phyloP scores from a whole-genome alignment of 2,113 vertebrate genomes.

The Chlorodrepanis virens region DNA sequence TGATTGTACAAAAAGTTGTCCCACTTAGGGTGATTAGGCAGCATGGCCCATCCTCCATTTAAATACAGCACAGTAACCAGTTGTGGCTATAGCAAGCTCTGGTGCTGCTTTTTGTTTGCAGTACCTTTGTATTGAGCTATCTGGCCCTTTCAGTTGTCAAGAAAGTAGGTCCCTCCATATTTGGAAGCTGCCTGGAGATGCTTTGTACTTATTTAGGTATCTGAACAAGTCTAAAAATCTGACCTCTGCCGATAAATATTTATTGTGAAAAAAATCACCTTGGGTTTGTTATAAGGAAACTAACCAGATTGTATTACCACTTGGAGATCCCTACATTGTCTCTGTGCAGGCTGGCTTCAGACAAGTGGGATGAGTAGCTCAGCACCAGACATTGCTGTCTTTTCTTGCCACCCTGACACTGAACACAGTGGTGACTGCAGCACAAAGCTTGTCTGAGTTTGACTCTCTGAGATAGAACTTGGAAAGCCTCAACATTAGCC shows the following conservation, averaged over 20 bases:
- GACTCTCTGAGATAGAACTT: not conserved
- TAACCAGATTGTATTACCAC: not conserved
- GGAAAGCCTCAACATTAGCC: not conserved
- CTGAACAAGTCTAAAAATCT: not conserved
- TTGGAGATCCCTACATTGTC: not conserved
- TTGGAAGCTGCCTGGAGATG: not conserved
- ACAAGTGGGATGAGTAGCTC: not conserved
- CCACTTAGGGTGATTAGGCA: not conserved
- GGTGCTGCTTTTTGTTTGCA: not conserved
- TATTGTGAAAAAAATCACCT: not conserved
- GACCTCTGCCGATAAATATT: not conserved
- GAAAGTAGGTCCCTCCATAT: not conserved
- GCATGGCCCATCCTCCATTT: not conserved
- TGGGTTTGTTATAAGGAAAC: not conserved
- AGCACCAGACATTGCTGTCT: not conserved
- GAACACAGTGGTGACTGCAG: not conserved
- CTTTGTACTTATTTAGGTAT: not conserved
- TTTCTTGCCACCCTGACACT: not conserved
- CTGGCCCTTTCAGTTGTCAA: not conserved
- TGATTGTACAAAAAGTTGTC: not conserved
- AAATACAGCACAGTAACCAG: not conserved
- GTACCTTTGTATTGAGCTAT: not conserved
- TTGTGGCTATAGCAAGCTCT: not conserved
- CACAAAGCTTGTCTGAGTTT: not conserved
- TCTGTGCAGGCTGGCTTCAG: not conserved